Percentiles rank a stretch among this genome's conserved stretches.
Conservation (phyloP, 2,113 vertebrate species). For the Actinemys pallida region DNA sequence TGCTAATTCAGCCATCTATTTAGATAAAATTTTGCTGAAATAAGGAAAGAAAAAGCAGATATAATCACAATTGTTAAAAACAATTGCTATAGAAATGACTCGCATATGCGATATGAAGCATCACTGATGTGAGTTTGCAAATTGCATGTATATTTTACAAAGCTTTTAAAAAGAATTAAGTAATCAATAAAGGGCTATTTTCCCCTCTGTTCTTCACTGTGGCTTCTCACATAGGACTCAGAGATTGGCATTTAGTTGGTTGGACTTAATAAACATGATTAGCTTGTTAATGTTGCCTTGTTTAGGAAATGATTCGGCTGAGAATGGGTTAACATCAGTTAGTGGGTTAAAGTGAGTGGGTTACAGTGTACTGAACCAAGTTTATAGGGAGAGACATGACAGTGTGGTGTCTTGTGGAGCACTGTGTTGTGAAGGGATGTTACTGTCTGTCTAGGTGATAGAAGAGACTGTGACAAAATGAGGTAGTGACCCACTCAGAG, state of each 20-base stretch:
- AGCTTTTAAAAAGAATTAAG: slow-evolving; percentile 15
- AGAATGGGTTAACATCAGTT: slow-evolving; percentile 56
- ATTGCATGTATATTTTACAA: slow-evolving; percentile 1
- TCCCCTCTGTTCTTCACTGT: not conserved
- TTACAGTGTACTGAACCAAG: slow-evolving; percentile 73
- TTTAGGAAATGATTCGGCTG: slow-evolving; percentile 2
- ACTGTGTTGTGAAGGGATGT: slow-evolving; percentile 56
- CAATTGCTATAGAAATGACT: slow-evolving; percentile 36
- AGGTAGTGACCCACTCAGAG: slow-evolving; percentile 77
- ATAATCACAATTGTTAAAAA: slow-evolving; percentile 29
- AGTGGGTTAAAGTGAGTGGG: slow-evolving; percentile 49
- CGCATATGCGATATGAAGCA: slow-evolving; percentile 20
- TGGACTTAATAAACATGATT: not conserved
- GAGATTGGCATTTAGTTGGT: slow-evolving; percentile 13
- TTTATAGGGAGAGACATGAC: slow-evolving; percentile 68
- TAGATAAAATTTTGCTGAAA: slow-evolving; percentile 35
- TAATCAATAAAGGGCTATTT: not conserved
- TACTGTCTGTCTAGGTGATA: slow-evolving; percentile 72
- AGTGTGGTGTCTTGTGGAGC: slow-evolving; percentile 66
- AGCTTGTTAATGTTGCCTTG: not conserved
- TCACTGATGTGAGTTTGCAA: slow-evolving; percentile 9
- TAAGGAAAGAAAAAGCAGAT: slow-evolving; percentile 53
- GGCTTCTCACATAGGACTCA: not conserved
- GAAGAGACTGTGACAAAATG: slow-evolving; percentile 74
- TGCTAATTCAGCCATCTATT: slow-evolving; percentile 11